Conservation (phyloP, 2,113 vertebrate species). For the Tupaia tana region DNA sequence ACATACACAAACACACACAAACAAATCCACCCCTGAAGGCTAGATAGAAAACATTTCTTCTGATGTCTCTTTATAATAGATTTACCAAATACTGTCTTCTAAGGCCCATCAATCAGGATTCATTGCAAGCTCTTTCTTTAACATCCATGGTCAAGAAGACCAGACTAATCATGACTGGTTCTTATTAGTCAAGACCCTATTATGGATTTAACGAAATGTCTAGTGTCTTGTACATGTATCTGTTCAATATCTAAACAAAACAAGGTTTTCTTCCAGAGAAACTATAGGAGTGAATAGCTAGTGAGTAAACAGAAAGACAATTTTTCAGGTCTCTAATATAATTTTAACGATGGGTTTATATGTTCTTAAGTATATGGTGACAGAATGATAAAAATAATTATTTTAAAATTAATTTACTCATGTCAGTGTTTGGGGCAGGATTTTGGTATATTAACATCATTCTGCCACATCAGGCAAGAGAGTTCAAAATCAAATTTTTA, state of each 20-base stretch:
- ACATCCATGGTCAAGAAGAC: background rate
- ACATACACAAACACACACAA: too few species aligned
- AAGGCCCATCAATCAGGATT: background rate
- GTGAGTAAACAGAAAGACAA: background rate
- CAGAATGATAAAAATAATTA: background rate
- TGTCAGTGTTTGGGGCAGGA: background rate
- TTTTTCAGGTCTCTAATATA: background rate
- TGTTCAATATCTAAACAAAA: background rate
- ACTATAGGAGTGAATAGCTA: background rate
- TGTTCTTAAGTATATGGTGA: slow-evolving; percentile 21
- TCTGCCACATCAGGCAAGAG: background rate
- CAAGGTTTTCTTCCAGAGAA: background rate
- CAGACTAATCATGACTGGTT: background rate
- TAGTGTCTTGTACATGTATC: background rate
- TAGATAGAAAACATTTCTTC: background rate
- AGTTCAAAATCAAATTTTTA: background rate
- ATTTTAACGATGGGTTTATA: background rate
- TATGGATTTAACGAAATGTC: background rate
- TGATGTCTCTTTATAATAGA: background rate
- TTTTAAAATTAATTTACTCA: slow-evolving; percentile 2
- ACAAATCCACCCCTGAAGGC: background rate
- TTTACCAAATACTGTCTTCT: background rate
- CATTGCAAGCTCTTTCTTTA: background rate
- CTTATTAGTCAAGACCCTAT: background rate
- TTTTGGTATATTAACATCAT: background rate